Base-by-base conservation (phyloP, 2,113 vertebrate genomes). In the Stigmatopora argus region DNA sequence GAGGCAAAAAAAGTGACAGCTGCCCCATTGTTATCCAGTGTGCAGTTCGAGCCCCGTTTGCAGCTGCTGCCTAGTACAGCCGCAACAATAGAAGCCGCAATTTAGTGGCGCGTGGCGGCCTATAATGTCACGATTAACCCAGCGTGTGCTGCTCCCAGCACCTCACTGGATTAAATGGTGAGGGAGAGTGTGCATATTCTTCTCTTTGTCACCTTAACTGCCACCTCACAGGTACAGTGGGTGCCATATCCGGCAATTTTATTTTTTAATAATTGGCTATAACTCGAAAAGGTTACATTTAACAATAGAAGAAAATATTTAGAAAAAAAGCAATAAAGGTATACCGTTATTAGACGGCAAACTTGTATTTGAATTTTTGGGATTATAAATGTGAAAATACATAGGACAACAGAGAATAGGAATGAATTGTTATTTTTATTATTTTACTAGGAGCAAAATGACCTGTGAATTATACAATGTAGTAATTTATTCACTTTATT, bases 91-190 rank as follows among this genome's bases (percentile, higher is more conserved):
- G 85, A 80, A 80, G 70, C 78, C 82, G 74, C 89, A 85, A 86
- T 89, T 91, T 87, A 89, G 86, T 66, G 89, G 87, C 90, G 89
- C 89, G 89, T 91, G 90, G 88, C 89, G 85, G 86, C 64, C 79
- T 84, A 90, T 92, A 91, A 92, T 91, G 82, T 88, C 78, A 87
- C 89, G 91, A 92, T 92, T 92, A 92, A 91, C 82, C 86, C 80
- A 82, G 84, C 90, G 89, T 86, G 87, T 90, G 89, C 90, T 87
- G 83, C 78, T n/a, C 73, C n/a, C 26, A 71, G 80, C 86, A 83
- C 72, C 67, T 83, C 77, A 75, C 67, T 62, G 89, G 90, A 90
- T 92, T 90, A 89, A 67, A 72, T 63, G 80, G 78, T 5, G 18
- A 26, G 52, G 52, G 63, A 79, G 69, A 72, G 69, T 52, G 49